phyloP scores from a whole-genome alignment of 2,113 vertebrate genomes.

The Triplophysa siluroides region DNA sequence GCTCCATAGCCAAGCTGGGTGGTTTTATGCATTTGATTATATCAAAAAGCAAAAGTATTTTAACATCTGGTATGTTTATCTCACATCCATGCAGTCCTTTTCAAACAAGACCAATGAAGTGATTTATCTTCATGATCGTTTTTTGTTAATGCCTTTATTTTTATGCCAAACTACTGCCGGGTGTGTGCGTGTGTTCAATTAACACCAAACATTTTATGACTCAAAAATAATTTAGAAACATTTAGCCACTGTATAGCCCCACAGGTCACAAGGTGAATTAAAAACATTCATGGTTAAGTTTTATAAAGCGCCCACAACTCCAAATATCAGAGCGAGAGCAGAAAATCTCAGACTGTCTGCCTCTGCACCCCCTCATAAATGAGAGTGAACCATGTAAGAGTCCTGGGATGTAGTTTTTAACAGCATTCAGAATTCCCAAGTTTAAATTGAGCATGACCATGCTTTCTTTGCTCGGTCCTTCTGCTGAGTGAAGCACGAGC shows the following conservation, averaged over 20 bases:
- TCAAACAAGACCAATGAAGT: conserved; percentile 3
- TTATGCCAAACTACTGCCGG: background rate
- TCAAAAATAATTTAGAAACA: background rate
- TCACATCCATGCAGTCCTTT: background rate
- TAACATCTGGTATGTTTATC: conserved; percentile 29
- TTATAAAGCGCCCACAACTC: conserved; percentile 30
- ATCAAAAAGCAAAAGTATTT: conserved; percentile 32
- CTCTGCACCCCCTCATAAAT: conserved; percentile 36
- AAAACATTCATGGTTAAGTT: conserved; percentile 39
- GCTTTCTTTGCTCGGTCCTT: conserved; percentile 4
- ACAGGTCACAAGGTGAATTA: conserved; percentile 35
- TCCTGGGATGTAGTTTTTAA: conserved; percentile 34
- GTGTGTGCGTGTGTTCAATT: conserved; percentile 5
- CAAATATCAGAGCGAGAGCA: conserved; percentile 33
- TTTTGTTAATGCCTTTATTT: conserved; percentile 14
- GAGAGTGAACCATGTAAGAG: conserved; percentile 38
- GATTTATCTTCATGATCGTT: conserved; percentile 11
- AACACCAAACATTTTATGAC: background rate
- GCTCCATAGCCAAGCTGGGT: background rate
- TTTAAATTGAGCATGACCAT: conserved; percentile 52
- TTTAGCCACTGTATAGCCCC: background rate
- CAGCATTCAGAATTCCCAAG: conserved; percentile 44
- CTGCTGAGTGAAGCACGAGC: conserved; percentile 13
- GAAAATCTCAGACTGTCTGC: conserved; percentile 2
- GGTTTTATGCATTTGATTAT: conserved; percentile 4